Percentiles rank a stretch among this genome's conserved stretches.
phyloP scores from a whole-genome alignment of 1,140 invertebrate genomes.

The Bombus sibiricus region DNA sequence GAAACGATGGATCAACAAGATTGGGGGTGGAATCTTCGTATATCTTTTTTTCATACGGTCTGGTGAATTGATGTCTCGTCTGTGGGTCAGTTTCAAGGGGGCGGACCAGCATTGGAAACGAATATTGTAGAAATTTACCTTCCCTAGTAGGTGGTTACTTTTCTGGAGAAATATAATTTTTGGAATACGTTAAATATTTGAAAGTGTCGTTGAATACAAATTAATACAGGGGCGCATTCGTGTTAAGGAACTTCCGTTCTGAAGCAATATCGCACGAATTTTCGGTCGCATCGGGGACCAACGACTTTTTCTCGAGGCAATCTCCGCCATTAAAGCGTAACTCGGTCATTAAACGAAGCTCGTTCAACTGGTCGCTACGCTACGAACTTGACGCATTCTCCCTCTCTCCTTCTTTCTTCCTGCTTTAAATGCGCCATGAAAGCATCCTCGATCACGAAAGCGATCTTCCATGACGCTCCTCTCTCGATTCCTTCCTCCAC shows the following conservation, averaged over 20 bases:
- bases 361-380: constrained; percentile 22
- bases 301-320: constrained; percentile 35
- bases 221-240: background rate
- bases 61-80: background rate
- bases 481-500: background rate
- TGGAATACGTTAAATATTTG: background rate
- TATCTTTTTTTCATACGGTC: constrained; percentile 41
- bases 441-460: constrained; percentile 34
- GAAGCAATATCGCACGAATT: constrained; percentile 4
- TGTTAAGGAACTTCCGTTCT: background rate
- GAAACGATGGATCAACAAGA: constrained; percentile 31
- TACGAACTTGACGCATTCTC: background rate
- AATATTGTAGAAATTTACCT: background rate
- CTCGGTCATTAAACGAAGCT: constrained; percentile 49
- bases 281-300: constrained; percentile 38
- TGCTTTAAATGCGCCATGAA: constrained; percentile 39
- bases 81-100: background rate
- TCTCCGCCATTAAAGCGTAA: constrained; percentile 55
- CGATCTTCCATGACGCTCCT: constrained; percentile 3
- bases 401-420: background rate
- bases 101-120: background rate
- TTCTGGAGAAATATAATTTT: background rate
- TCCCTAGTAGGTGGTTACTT: background rate
- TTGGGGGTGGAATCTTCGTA: background rate
- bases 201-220: background rate